Percentiles rank a stretch among this genome's conserved stretches.
phyloP scores from a whole-genome alignment of 2,888 invertebrate genomes.

The Taphrorychus bicolor region DNA sequence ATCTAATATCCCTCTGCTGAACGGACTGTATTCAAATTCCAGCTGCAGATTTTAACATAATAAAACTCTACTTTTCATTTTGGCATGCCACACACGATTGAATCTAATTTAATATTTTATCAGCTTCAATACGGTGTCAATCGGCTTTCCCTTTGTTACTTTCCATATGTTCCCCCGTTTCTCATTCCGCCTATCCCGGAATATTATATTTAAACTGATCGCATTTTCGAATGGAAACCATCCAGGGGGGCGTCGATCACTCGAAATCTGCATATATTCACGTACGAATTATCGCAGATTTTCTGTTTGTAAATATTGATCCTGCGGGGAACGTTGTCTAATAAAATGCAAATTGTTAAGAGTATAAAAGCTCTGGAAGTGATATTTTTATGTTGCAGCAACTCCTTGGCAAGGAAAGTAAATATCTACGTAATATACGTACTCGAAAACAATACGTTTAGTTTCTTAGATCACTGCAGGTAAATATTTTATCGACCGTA shows the following conservation, averaged over 20 bases:
- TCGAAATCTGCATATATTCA: constrained; percentile 21
- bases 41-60: background rate
- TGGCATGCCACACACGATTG: constrained; percentile 11
- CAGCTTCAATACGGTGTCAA: constrained; percentile 20
- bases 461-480: constrained; percentile 31
- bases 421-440: background rate
- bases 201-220: constrained; percentile 14
- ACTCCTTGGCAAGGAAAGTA: background rate
- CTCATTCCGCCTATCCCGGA: constrained; percentile 2
- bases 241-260: constrained; percentile 5
- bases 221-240: constrained; percentile 9
- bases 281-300: constrained; percentile 4
- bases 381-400: no score
- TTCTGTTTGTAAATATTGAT: constrained; percentile 2
- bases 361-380: no score
- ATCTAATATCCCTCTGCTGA: no score
- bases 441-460: background rate
- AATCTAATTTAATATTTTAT: constrained; percentile 21
- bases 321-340: background rate
- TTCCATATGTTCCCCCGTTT: constrained; percentile 21
- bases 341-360: background rate
- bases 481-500: constrained; percentile 46
- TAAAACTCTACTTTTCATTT: background rate
- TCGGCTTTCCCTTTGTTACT: constrained; percentile 16
- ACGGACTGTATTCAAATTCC: background rate